These are phyloP conservation scores for Halcyon leucocephala DNA, from an alignment of 2,797 vertebrate species.

Conservation along the genomic window DNA sequence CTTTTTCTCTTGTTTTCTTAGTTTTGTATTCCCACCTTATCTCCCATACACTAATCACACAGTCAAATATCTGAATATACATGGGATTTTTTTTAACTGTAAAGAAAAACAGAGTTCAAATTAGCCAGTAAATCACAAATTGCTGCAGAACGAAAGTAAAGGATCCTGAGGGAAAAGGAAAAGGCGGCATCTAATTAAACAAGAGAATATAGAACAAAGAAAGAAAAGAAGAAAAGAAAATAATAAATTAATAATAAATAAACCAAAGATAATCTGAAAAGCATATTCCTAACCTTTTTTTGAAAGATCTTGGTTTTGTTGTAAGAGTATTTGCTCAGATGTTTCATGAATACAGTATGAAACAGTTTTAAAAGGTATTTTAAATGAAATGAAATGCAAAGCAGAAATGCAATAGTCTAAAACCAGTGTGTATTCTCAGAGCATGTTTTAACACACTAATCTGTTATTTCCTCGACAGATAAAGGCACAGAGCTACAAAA, in stretches of 20 bases:
- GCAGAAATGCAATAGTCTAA: neutral
- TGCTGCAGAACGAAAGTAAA: neutral
- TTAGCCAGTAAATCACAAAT: conserved; percentile 5
- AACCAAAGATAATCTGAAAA: neutral
- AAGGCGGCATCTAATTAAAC: neutral
- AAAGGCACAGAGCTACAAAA: neutral
- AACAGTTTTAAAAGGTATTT: neutral
- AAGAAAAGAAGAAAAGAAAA: neutral
- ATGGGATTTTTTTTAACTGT: neutral
- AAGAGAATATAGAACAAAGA: neutral
- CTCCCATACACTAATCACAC: neutral
- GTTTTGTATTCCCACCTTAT: neutral
- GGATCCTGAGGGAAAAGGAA: neutral
- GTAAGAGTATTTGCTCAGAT: neutral
- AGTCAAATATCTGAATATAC: neutral
- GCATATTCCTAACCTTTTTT: neutral
- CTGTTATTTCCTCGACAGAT: neutral
- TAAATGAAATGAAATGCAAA: neutral
- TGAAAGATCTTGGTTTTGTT: neutral
- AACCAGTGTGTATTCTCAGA: neutral
- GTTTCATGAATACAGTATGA: neutral
- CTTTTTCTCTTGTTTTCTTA: neutral
- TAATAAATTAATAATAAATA: neutral
- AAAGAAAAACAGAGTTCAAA: neutral
- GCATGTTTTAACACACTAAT: neutral